These are phyloP conservation scores for Volucella inflata DNA, from an alignment of 2,888 invertebrate species.

Conservation along the genomic window DNA sequence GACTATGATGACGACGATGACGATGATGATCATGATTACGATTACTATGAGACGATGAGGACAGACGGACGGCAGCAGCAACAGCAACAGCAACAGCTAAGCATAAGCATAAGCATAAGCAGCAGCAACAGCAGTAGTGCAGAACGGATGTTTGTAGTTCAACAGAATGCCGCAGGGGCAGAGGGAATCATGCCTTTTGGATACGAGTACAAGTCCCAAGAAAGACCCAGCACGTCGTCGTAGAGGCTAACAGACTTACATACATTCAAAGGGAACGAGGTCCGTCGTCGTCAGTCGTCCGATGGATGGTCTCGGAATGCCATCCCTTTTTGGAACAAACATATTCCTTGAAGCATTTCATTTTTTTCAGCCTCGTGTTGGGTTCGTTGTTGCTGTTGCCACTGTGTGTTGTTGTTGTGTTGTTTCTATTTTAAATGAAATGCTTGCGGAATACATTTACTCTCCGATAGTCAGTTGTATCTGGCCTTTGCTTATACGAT, in stretches of 20 bases:
- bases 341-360: slow-evolving; percentile 66
- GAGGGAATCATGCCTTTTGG: slow-evolving; percentile 52
- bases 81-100: slow-evolving; percentile 11
- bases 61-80: slow-evolving; percentile 27
- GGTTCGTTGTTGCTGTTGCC: slow-evolving; percentile 9
- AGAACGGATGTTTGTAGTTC: slow-evolving; percentile 72
- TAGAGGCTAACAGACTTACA: slow-evolving; percentile 20
- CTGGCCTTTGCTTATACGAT: slow-evolving; percentile 2
- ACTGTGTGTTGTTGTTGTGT: slow-evolving; percentile 31
- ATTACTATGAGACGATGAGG: slow-evolving; percentile 20
- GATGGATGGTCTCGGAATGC: slow-evolving; percentile 56
- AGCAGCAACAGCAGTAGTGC: slow-evolving; percentile 46
- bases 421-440: slow-evolving; percentile 71
- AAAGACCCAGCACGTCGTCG: background rate
- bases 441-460: slow-evolving; percentile 29
- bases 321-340: slow-evolving; percentile 74
- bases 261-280: slow-evolving; percentile 47
- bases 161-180: slow-evolving; percentile 52
- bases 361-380: slow-evolving; percentile 1
- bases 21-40: background rate
- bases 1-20: slow-evolving; percentile 5
- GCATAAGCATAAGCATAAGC: background rate
- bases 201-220: slow-evolving; percentile 5
- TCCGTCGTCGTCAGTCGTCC: slow-evolving; percentile 8
- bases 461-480: background rate